Conservation (phyloP, 2,113 vertebrate genomes). For the Chaetodon trifascialis region DNA sequence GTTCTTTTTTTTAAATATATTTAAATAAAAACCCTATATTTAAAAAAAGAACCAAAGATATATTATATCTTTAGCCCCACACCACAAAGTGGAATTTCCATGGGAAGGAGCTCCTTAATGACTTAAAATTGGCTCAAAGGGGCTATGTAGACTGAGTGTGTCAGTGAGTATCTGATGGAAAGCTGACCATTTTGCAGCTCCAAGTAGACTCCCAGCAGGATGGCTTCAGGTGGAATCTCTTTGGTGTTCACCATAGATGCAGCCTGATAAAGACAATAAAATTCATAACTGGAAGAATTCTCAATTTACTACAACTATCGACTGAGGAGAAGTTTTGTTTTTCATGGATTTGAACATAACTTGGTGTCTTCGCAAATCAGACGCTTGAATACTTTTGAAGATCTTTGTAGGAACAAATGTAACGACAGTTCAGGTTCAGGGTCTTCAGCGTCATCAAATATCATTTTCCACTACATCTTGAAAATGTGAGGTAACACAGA, state of each 20-base stretch:
- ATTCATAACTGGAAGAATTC: background rate
- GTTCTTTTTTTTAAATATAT: background rate
- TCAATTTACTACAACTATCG: background rate
- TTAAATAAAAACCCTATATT: no score
- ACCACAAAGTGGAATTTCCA: background rate
- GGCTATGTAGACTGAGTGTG: background rate
- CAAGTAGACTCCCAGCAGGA: constrained; percentile 95
- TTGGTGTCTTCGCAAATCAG: background rate
- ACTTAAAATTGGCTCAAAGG: background rate
- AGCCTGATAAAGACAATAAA: constrained; percentile 83
- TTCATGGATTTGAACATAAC: background rate
- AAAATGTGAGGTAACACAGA: no score
- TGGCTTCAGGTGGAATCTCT: constrained; percentile 97
- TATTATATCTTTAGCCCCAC: no score
- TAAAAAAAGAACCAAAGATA: no score
- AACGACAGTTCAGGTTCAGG: no score
- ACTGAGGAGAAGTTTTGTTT: background rate
- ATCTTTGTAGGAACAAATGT: no score
- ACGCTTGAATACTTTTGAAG: no score
- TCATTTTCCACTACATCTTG: no score
- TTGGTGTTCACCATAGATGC: constrained; percentile 95
- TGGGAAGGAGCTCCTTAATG: background rate
- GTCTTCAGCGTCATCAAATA: no score
- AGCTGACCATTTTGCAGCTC: constrained; percentile 95
- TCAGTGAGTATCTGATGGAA: background rate